Evolutionary conservation across 1,140 invertebrate genomes (phyloP), one percentile per base, ranked within the genome.

Genomic region (Octopus sinensis): DNA sequence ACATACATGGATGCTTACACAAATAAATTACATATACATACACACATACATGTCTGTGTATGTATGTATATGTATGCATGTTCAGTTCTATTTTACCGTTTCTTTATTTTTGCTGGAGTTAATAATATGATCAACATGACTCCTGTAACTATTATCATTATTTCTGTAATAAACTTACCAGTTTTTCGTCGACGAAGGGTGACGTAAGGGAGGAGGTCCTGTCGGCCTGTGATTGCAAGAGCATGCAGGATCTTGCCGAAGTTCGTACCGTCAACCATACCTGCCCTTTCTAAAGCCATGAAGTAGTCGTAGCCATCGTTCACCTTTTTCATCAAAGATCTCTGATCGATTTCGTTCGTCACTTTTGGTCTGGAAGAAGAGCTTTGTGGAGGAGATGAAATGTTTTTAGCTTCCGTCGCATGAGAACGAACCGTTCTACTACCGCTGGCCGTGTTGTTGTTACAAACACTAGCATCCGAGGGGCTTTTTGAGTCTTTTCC

Each of bases 201-300:
- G 13, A 87, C 82, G 76, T 84, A 85, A 23, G 86, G 86, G 30
- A 85, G 73, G 52, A 89, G 81, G 81, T 89, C 88, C 54, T 87
- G 87, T n/a, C 86, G 83, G n/a, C 82, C 86, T 52, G 86, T 85
- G 71, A 80, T 82, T 81, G 85, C 82, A 13, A 89, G 77, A 10
- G 86, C 76, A 52, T 87, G 79, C 51, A 85, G 71, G 52, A 89
- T 80, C 80, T 86, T 80, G 30, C 82, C 76, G 51, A 87, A 88
- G 81, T 88, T 86, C 10, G 85, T 85, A 79, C 88, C 86, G 81
- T 89, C 88, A 54, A 86, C 83, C 54, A 81, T 82, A 30, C 86
- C 86, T 76, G 82, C 78, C 81, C 85, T 86, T 82, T 87, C 86
- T 30, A 90, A 82, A 79, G 85, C 86, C 9, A 85, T 68, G 9